Evolutionary conservation across 2,888 invertebrate genomes (phyloP).

Genomic region (Ferdinandea cuprea): DNA sequence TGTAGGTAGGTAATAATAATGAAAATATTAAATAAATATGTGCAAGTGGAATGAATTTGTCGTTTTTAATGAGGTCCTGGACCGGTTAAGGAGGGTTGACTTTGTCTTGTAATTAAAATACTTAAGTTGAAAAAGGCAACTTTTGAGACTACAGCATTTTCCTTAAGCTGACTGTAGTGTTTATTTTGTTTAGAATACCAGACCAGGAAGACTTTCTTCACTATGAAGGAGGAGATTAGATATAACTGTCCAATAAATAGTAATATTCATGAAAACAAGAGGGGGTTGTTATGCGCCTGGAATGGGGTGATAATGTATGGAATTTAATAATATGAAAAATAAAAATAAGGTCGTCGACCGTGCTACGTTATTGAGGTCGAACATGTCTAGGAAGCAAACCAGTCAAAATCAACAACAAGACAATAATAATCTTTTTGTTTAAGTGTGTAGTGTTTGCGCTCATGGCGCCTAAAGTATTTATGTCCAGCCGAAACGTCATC

Average conservation of each 20-base stretch:
- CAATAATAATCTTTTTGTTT: no score
- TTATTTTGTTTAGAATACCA: no score
- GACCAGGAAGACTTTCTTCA: not conserved
- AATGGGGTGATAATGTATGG: not conserved
- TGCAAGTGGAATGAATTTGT: not conserved
- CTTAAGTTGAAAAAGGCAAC: not conserved
- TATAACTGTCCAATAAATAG: not conserved
- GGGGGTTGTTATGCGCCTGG: not conserved
- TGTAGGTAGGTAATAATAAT: no score
- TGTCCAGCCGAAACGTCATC: no score
- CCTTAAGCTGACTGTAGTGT: not conserved
- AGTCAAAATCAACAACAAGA: no score
- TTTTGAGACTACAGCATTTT: not conserved
- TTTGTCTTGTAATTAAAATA: constrained; percentile 30
- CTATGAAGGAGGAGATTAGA: not conserved
- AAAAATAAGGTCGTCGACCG: not conserved
- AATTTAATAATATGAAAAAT: not conserved
- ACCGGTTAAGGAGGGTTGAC: not conserved
- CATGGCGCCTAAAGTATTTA: no score
- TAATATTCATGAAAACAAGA: not conserved
- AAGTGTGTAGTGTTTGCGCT: no score
- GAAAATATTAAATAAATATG: constrained; percentile 39
- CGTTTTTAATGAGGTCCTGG: constrained; percentile 17
- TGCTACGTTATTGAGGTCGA: not conserved
- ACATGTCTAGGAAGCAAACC: no score